A percentile compares a stretch with the other conserved stretches of the same genome.
These are phyloP conservation scores for Tadarida brasiliensis DNA, from an alignment of 2,797 vertebrate species.

Conservation along the genomic window DNA sequence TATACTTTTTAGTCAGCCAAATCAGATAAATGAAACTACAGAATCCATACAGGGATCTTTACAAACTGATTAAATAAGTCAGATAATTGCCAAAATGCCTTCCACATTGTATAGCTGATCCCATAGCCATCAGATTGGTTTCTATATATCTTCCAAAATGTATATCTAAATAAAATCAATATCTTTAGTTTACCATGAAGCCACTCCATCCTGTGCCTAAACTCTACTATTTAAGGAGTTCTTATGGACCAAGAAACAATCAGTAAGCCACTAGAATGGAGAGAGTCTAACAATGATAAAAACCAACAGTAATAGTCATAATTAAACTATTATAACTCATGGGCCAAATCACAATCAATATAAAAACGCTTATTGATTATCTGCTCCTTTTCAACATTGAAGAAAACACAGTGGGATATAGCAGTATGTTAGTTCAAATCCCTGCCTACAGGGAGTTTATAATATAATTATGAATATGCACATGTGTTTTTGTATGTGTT, in stretches of 20 bases:
- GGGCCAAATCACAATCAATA: neutral
- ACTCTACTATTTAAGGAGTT: neutral
- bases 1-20: neutral
- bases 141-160: conserved; percentile 31
- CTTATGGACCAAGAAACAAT: neutral
- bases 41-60: neutral
- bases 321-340: neutral
- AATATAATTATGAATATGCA: neutral
- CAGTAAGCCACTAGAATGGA: neutral
- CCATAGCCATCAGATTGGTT: neutral
- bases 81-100: neutral
- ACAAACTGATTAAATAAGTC: neutral
- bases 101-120: neutral
- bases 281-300: neutral
- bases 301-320: neutral
- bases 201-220: neutral
- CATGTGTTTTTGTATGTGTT: neutral
- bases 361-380: neutral
- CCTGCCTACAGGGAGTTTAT: neutral
- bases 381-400: neutral
- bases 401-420: neutral
- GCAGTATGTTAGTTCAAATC: neutral
- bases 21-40: neutral
- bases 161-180: conserved; percentile 6
- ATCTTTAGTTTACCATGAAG: neutral